These are phyloP conservation scores for Gadopsis marmoratus DNA, from an alignment of 2,797 vertebrate genomes.

Conservation along the genomic window DNA sequence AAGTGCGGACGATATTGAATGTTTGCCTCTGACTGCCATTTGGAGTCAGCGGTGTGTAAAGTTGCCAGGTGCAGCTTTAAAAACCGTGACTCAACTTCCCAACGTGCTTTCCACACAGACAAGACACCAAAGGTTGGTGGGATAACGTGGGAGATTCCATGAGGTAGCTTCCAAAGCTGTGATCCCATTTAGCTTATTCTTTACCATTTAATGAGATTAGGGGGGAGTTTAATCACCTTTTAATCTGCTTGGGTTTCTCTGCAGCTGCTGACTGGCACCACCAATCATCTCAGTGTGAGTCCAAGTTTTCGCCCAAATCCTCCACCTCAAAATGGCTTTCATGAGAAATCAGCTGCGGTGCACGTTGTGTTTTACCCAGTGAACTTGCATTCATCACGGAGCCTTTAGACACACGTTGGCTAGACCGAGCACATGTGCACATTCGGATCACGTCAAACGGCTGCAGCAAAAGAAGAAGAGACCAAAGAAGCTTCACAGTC, in stretches of 20 bases:
- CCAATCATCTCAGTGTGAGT: conserved; percentile 38
- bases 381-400: conserved; percentile 12
- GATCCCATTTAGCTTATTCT: conserved; percentile 61
- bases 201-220: conserved; percentile 70
- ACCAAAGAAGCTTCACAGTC: conserved; percentile 25
- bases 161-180: conserved; percentile 42
- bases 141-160: conserved; percentile 51
- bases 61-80: conserved; percentile 25
- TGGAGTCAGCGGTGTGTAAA: conserved; percentile 4
- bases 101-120: conserved; percentile 37
- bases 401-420: conserved; percentile 3
- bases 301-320: conserved; percentile 40
- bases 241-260: conserved; percentile 55
- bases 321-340: conserved; percentile 21
- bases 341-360: conserved; percentile 31
- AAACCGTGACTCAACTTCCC: conserved; percentile 41
- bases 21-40: not conserved
- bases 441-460: conserved; percentile 31
- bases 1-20: not conserved
- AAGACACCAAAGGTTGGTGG: conserved; percentile 24
- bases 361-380: conserved; percentile 28
- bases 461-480: conserved; percentile 1
- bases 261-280: conserved; percentile 30
- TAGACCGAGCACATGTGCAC: not conserved
- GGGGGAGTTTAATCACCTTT: conserved; percentile 60